Percentiles rank a stretch among this genome's conserved stretches.
Conservation (phyloP, 2,888 invertebrate genomes). For the Machimus atricapillus region DNA sequence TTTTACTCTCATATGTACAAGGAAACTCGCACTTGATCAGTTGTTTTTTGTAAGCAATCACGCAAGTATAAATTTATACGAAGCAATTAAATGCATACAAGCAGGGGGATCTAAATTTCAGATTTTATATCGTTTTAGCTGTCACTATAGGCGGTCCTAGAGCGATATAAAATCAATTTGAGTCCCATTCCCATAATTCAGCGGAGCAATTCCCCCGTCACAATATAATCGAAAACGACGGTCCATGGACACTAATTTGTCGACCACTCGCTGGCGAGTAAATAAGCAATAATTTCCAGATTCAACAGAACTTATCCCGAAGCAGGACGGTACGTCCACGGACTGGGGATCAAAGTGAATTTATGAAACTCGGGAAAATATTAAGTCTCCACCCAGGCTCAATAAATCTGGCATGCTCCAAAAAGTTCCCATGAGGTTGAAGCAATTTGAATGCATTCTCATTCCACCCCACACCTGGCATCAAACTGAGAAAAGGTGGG, state of each 20-base stretch:
- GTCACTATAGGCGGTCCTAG: neutral
- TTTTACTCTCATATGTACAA: too few relatives aligned
- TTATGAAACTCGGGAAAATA: slow-evolving; percentile 2
- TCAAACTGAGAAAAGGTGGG: neutral
- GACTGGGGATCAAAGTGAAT: neutral
- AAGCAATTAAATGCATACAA: neutral
- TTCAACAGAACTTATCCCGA: neutral
- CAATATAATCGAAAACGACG: neutral
- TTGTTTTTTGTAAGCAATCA: too few relatives aligned
- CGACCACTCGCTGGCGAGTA: neutral
- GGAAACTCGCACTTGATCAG: too few relatives aligned
- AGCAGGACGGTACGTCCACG: neutral
- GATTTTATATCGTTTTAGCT: neutral
- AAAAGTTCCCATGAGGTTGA: neutral
- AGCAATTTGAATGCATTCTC: neutral
- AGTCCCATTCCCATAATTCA: neutral
- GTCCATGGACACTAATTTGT: neutral
- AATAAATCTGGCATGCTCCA: neutral
- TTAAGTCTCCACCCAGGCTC: neutral
- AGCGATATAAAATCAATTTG: neutral
- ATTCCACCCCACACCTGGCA: neutral
- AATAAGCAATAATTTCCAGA: neutral
- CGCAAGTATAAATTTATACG: neutral
- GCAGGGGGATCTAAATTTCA: neutral
- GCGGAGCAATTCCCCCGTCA: neutral